Conservation (phyloP, 1,140 invertebrate genomes). For the Temnothorax nylanderi region DNA sequence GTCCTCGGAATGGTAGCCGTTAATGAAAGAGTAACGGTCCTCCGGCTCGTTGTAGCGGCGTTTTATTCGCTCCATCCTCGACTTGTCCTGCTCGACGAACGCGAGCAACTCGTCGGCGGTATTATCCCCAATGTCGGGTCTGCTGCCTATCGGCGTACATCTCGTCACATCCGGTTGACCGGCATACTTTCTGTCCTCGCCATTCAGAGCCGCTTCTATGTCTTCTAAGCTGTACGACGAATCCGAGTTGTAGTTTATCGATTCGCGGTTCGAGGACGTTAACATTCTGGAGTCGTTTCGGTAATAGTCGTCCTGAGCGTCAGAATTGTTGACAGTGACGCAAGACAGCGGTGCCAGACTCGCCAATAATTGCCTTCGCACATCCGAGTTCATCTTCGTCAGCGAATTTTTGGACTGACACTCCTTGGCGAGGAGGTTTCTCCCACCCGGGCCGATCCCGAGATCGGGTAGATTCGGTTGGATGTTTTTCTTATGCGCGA, state of each 20-base stretch:
- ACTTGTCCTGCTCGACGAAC: slow-evolving; percentile 94
- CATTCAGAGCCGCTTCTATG: slow-evolving; percentile 87
- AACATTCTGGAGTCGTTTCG: slow-evolving; percentile 87
- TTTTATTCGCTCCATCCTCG: slow-evolving; percentile 92
- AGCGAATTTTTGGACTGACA: slow-evolving; percentile 80
- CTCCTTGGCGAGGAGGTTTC: slow-evolving; percentile 73
- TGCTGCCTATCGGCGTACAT: slow-evolving; percentile 86
- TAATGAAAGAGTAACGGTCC: slow-evolving; percentile 51
- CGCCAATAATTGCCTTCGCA: slow-evolving; percentile 90
- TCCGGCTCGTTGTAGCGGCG: slow-evolving; percentile 88
- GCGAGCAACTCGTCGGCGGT: slow-evolving; percentile 91
- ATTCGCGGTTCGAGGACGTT: slow-evolving; percentile 84
- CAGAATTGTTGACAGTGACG: slow-evolving; percentile 87
- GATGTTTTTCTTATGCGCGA: slow-evolving; percentile 84
- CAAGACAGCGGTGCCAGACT: slow-evolving; percentile 91
- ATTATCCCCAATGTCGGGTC: slow-evolving; percentile 82
- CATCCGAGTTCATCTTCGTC: slow-evolving; percentile 83
- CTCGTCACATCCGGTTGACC: slow-evolving; percentile 91
- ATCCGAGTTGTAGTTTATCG: slow-evolving; percentile 83
- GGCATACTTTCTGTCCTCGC: slow-evolving; percentile 83
- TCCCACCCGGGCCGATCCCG: slow-evolving; percentile 84
- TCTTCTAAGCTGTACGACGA: slow-evolving; percentile 89
- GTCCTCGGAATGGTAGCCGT: slow-evolving; percentile 43
- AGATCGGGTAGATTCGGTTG: slow-evolving; percentile 85
- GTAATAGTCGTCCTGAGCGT: slow-evolving; percentile 90